Base-by-base conservation (phyloP, 2,113 vertebrate genomes). In the Lycaon pictus region DNA sequence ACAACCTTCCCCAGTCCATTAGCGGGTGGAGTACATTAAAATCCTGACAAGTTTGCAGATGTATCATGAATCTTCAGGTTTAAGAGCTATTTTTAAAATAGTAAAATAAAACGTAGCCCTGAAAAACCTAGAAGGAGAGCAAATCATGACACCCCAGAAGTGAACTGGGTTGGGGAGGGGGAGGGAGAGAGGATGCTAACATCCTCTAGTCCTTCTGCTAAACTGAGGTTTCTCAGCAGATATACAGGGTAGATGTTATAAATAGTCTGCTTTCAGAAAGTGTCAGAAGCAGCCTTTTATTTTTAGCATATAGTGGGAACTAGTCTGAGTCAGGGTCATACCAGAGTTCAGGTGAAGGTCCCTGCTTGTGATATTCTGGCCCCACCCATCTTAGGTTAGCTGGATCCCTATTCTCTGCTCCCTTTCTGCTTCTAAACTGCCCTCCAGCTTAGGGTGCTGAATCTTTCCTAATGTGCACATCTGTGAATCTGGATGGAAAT, bases 21-120 rank as follows among this genome's bases (percentile, higher is more conserved):
- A 85, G 60, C 0, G 4, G 17, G 6, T 22, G 15, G 10, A 67
- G 88, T 81, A 94, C 60, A 85, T 19, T 53, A 90, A 96, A 98
- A 86, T 9, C 27, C 51, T 9, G 53, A 56, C 67, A 92, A 60
- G 23, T 37, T 96, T 88, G 20, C 76, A 96, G 67, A 22, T 5
- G 0, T 97, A 91, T 56, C 56, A 8, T 56, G 67, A 93, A 22
- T 1, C 32, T 97, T 29, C 25, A 85, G 72, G 9, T 86, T 60
- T 53, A 86, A 76, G n/a, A 83, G 37, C 37, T 84, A 16, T 79
- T 95, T 85, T 56, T 0, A 97, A 97, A 97, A 95, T 7, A 92
- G 84, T 56, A 27, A 90, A 13, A 43, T 67, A 65, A 96, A 95
- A n/a, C 22, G 0, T 22, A 11, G 29, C 12, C n/a, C 32, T 9